phyloP scores from a whole-genome alignment of 2,888 invertebrate species.

The Torymus auratus region DNA sequence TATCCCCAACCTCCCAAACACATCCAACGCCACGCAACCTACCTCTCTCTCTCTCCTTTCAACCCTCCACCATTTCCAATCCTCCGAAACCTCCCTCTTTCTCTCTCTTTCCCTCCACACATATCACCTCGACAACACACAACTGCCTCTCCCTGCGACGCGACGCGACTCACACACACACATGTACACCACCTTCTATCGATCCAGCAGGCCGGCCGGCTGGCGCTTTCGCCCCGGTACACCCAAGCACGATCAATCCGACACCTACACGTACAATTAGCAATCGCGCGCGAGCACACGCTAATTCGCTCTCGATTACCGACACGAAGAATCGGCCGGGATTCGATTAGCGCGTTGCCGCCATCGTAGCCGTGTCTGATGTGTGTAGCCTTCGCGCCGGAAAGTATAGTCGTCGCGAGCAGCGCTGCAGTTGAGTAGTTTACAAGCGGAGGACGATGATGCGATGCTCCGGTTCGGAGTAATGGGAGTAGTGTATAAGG shows the following conservation, averaged over 20 bases:
- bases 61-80: too few species aligned
- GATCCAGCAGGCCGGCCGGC: too few species aligned
- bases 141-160: not conserved
- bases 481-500: too few species aligned
- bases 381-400: not conserved
- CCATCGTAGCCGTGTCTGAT: not conserved
- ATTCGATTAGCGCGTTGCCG: conserved; percentile 44
- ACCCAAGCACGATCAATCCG: conserved; percentile 59
- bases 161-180: not conserved
- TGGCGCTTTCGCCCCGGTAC: conserved; percentile 40
- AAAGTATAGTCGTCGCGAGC: not conserved
- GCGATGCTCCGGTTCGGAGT: not conserved
- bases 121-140: too few species aligned
- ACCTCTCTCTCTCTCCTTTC: not conserved
- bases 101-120: not conserved
- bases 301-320: conserved; percentile 66
- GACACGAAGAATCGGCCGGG: conserved; percentile 53
- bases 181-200: too few species aligned
- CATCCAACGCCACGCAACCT: not conserved
- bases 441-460: not conserved
- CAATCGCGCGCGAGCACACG: conserved; percentile 60
- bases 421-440: conserved; percentile 1
- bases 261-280: conserved; percentile 64
- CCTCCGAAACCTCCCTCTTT: not conserved
- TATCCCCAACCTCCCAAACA: not conserved